Base-by-base conservation (phyloP, 92 coral and sea anemone genomes). In the Pocillopora meandrina region DNA sequence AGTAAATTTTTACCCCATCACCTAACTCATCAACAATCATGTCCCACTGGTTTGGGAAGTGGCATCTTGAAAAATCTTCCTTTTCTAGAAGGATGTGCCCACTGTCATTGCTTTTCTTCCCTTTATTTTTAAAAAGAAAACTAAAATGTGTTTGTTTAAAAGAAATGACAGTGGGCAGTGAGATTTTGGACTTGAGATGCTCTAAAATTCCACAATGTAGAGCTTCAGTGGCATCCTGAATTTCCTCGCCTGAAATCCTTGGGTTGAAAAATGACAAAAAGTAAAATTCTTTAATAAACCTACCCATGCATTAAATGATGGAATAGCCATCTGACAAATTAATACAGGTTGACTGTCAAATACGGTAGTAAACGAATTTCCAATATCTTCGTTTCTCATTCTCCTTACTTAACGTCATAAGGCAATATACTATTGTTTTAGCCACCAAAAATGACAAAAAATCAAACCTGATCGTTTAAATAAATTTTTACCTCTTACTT, bases 1-100 rank as follows among this genome's bases (percentile, higher is more conserved):
- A 85, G 69, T 85, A 90, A 34, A 81, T 76, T 79, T 59, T 47
- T 47, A 65, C 73, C 3, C 92, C 84, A 90, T 90, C 90, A 62
- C 92, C 92, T 33, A 80, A 56, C 34, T 34, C 36, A 57, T 86
- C 90, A 19, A 67, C 34, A 8, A 86, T 57, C 33, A n/a, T 52
- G 66, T 90, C 76, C 90, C 93, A 86, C 31, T 80, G 26, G 10
- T 14, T 13, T 18, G 90, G 86, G 65, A 86, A 80, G 20, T 52
- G 12, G 75, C 90, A 80, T 15, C 72, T 16, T 10, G 42, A 4
- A 80, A 86, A 86, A 16, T 80, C 90, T 2, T 33, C 7, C 42
- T 65, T 85, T 56, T 78, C 80, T 14, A 70, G 60, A 35, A 78
- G 61, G 42, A 85, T 56, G 31, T 61, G 56, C 62, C 71, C 72